Evolutionary conservation across 2,888 invertebrate genomes (phyloP), one percentile per base, ranked within the genome.

Genomic region (Oxyteleia sp.): DNA sequence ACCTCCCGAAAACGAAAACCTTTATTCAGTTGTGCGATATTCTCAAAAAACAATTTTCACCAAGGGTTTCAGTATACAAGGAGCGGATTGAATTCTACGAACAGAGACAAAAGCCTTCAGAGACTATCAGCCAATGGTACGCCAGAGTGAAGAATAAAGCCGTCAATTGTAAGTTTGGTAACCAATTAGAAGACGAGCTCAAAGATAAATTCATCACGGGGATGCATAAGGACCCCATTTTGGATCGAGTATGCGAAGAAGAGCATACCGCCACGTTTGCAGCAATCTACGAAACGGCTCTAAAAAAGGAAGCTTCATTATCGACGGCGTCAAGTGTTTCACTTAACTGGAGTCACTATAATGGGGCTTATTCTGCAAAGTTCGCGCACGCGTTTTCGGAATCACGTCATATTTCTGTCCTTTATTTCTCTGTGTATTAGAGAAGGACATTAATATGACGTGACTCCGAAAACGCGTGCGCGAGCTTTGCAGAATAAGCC

Each of bases 141-240:
- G 90, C 87, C 84, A 66, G 89, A 82, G 64, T 91, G 85, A 88
- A 90, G 87, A 89, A 86, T 86, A 84, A 84, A 16, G 84, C 84
- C 0, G 49, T 68, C 0, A 84, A 53, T 20, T 85, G 86, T 18
- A 84, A 83, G 38, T 87, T 86, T 49, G 85, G 85, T 8, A 13
- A 47, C 5, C 68, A 59, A n/a, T 55, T 86, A 7, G 79, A 83
- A 2, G 72, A 87, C 75, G 82, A 69, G 71, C 85, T 87, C 51
- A 89, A 87, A 74, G 88, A 90, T 57, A 82, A 78, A 59, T 88
- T 87, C 59, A 78, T 85, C 15, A 84, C 85, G 0, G 85, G 85
- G 16, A 16, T 86, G 2, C 23, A 29, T 7, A 76, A 43, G 18
- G 69, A 68, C 0, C 72, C 72, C n/a, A n/a, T n/a, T n/a, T n/a